phyloP scores from a whole-genome alignment of 2,113 vertebrate genomes.

The Setophaga coronata region DNA sequence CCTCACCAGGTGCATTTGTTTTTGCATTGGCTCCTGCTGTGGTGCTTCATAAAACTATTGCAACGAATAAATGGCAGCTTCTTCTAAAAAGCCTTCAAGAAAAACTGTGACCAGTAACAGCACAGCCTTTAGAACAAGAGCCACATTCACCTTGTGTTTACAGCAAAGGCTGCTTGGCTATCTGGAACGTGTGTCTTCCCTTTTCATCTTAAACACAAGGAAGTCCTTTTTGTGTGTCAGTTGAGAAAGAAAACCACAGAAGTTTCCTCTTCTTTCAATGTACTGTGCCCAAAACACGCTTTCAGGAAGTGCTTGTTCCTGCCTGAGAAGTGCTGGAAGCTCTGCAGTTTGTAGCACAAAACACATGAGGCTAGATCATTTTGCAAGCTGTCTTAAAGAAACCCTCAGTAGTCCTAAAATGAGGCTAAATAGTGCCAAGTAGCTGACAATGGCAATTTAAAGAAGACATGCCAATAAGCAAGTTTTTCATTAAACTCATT shows the following conservation, averaged over 20 bases:
- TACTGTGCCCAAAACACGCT: not conserved
- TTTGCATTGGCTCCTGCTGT: accelerated
- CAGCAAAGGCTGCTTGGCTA: not conserved
- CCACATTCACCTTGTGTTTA: not conserved
- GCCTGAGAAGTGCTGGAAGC: not conserved
- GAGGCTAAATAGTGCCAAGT: not conserved
- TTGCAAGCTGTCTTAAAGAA: not conserved
- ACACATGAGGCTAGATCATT: not conserved
- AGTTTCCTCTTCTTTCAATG: slow-evolving; percentile 9
- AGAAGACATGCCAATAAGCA: not conserved
- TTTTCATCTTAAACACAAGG: slow-evolving; percentile 5
- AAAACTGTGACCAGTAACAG: accelerated
- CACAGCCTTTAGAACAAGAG: not conserved
- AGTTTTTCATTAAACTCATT: not conserved
- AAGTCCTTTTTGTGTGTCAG: slow-evolving; percentile 7
- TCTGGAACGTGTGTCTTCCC: not conserved
- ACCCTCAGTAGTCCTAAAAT: not conserved
- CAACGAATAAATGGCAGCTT: not conserved
- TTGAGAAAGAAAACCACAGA: slow-evolving; percentile 44
- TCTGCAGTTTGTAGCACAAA: not conserved
- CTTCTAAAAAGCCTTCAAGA: not conserved
- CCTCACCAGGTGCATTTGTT: not conserved
- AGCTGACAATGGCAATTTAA: not conserved
- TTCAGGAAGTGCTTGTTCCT: slow-evolving; percentile 40
- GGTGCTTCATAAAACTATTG: accelerated